phyloP scores from a whole-genome alignment of 1,140 invertebrate species.

The Neotoxoptera formosana region DNA sequence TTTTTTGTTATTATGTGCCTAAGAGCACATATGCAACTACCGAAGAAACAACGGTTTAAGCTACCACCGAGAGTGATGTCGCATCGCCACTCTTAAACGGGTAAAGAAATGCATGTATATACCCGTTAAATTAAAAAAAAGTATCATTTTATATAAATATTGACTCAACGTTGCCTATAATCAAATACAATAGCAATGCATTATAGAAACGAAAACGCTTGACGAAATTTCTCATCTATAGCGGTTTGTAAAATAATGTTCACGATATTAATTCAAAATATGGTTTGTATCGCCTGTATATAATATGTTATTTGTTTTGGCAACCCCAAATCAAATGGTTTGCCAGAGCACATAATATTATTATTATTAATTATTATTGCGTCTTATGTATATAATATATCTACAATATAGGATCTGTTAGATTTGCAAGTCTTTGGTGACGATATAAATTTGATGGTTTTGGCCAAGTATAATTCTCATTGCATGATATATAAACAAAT shows the following conservation, averaged over 20 bases:
- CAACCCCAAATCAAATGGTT: not conserved
- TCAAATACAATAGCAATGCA: too few relatives aligned
- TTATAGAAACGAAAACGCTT: not conserved
- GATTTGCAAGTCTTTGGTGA: too few relatives aligned
- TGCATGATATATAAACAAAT: fast-evolving
- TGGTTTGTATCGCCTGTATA: not conserved
- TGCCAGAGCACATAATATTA: not conserved
- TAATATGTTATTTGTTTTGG: not conserved
- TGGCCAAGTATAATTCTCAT: too few relatives aligned
- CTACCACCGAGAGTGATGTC: not conserved
- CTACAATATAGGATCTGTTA: not conserved
- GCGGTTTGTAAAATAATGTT: not conserved
- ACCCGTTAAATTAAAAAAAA: not conserved
- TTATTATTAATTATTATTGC: not conserved
- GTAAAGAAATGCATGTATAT: too few relatives aligned
- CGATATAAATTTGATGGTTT: not conserved
- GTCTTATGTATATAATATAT: not conserved
- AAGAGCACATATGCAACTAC: not conserved
- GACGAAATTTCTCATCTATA: not conserved
- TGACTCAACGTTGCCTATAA: not conserved
- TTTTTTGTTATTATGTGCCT: not conserved
- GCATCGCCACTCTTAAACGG: not conserved
- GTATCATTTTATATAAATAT: not conserved
- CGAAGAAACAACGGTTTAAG: not conserved
- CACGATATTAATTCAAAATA: not conserved